Evolutionary conservation across 2,113 vertebrate genomes (phyloP).

Genomic region (Odobenus rosmarus): DNA sequence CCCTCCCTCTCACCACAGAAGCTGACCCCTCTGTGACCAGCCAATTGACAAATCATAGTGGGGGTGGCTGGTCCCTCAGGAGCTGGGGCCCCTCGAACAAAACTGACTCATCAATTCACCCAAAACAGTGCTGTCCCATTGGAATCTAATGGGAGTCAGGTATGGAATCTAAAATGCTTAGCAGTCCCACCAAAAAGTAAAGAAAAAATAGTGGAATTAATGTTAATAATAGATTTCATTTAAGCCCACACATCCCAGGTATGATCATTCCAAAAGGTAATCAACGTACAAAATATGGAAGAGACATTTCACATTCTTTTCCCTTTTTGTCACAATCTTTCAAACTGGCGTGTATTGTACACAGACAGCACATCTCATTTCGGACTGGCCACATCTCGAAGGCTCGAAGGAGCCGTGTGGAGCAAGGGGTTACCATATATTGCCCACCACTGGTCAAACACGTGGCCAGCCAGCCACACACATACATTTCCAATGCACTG

Average conservation of each 20-base stretch:
- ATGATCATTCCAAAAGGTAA: neutral
- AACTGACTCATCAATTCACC: neutral
- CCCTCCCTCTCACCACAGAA: neutral
- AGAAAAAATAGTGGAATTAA: neutral
- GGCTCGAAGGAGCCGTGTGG: neutral
- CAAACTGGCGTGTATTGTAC: neutral
- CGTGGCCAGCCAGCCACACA: neutral
- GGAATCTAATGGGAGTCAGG: neutral
- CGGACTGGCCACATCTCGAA: neutral
- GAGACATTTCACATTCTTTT: neutral
- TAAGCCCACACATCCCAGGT: neutral
- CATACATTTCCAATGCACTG: neutral
- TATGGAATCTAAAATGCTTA: neutral
- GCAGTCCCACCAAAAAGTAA: neutral
- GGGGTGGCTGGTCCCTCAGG: neutral
- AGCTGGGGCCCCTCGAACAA: neutral
- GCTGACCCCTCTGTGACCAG: neutral
- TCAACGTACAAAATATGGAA: neutral
- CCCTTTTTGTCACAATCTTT: neutral
- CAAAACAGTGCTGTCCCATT: neutral
- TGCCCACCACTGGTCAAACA: neutral
- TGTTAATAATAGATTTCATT: slow-evolving; percentile 5
- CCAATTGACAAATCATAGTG: neutral
- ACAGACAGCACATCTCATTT: neutral
- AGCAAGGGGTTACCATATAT: neutral